Evolutionary conservation across 2,113 vertebrate genomes (phyloP).

Genomic region (Jaculus jaculus): DNA sequence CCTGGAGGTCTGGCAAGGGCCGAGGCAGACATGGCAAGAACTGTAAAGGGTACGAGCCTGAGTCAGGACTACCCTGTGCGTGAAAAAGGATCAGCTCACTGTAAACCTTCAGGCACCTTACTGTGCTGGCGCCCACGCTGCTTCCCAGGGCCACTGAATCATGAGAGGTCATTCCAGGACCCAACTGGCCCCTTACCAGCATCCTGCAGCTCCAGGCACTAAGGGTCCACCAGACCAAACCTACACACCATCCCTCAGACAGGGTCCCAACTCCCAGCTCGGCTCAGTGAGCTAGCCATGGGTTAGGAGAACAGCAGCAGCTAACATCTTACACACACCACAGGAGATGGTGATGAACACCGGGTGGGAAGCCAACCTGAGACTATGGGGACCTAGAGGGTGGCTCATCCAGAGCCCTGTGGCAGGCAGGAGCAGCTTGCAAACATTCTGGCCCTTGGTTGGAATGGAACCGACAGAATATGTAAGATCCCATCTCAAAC

Average conservation of each 20-base stretch:
- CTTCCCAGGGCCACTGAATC: background rate
- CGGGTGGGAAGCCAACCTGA: background rate
- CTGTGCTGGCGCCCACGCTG: background rate
- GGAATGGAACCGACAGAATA: background rate
- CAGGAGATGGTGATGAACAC: rapidly evolving
- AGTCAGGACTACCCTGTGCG: rapidly evolving
- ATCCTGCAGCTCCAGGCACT: background rate
- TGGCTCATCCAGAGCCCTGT: rapidly evolving
- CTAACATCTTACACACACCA: background rate
- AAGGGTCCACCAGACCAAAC: background rate
- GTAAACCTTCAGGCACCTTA: background rate
- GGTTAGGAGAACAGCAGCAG: background rate
- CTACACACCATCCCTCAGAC: background rate
- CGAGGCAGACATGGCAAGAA: background rate
- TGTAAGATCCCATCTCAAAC: rapidly evolving
- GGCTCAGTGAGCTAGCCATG: background rate
- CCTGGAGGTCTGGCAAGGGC: background rate
- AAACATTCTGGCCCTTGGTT: background rate
- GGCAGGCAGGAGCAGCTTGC: background rate
- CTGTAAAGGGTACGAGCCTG: background rate
- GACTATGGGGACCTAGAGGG: background rate
- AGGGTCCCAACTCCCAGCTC: background rate
- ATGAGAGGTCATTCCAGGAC: background rate
- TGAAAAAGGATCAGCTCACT: rapidly evolving
- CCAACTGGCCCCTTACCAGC: background rate